Base-by-base conservation (phyloP, 2,888 invertebrate species). In the Drosophila ustulata region DNA sequence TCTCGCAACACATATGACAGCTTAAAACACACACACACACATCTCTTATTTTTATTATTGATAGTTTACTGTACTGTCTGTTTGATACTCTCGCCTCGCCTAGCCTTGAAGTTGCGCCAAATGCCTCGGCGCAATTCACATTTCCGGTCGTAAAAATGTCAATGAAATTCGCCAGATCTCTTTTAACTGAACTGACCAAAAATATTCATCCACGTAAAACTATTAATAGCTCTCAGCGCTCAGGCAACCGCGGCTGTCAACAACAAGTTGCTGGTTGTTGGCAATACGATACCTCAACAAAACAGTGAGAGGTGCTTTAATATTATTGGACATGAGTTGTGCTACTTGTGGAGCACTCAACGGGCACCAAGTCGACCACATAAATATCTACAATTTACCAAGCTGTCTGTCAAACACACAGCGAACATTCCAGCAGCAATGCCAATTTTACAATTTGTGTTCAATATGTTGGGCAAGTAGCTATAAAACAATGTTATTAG, bases 101-200 rank as follows among this genome's bases (percentile, higher is more conserved):
- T 53, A 79, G 77, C 88, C 86, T 82, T 82, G 85, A 73, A 65
- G 74, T 59, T 73, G 78, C 72, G 72, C 73, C 56, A 66, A 56
- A 37, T 59, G 46, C 65, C 32, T n/a, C 26, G 45, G 18, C 56
- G 62, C 64, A 68, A 59, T 53, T 71, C 71, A 43, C 62, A 71
- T 57, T 59, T 58, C 32, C 58, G 66, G 8, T n/a, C 57, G 53
- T 45, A 75, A 74, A 76, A 76, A 66, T 71, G 57, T 62, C 66
- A 67, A 50, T 66, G 52, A 52, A 71, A 55, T 59, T 58, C 47
- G 23, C 56, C 34, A 61, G 51, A 59, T 53, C 30, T 49, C 32
- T 28, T 11, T 53, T 23, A 51, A 70, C 69, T 68, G 69, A 61
- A 46, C 45, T 64, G 56, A 57, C 64, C 64, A 43, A 37, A 43